A percentile compares a stretch with the other conserved stretches of the same genome.
Evolutionary conservation across 2,797 vertebrate species (phyloP).

Genomic region (Protonibea diacanthus): DNA sequence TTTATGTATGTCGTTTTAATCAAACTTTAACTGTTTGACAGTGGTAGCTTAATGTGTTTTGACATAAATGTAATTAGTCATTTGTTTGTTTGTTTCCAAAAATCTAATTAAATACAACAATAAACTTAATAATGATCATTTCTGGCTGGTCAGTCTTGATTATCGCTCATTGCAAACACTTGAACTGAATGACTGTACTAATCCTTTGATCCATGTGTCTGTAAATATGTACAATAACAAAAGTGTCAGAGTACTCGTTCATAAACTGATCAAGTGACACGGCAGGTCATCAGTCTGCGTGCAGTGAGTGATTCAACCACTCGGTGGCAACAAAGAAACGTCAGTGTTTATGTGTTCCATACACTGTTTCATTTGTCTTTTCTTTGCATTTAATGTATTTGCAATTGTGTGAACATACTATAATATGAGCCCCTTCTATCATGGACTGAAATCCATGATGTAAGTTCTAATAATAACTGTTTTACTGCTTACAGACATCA

Average conservation of each 20-base stretch:
- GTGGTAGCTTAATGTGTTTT: not conserved
- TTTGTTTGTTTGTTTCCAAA: not conserved
- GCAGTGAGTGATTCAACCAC: conserved; percentile 38
- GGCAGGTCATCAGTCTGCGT: not conserved
- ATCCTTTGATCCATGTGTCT: too few relatives aligned
- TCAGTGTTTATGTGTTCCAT: not conserved
- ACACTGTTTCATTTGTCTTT: not conserved
- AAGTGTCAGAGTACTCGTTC: not conserved
- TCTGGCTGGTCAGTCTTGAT: too few relatives aligned
- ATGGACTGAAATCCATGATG: not conserved
- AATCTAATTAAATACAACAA: not conserved
- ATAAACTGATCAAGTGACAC: too few relatives aligned
- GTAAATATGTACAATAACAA: not conserved
- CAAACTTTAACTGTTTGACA: not conserved
- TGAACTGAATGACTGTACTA: too few relatives aligned
- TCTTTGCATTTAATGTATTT: not conserved
- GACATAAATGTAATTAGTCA: not conserved
- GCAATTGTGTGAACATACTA: not conserved
- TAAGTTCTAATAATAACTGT: not conserved
- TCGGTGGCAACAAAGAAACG: conserved; percentile 44
- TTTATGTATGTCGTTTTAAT: not conserved
- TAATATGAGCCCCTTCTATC: too few relatives aligned
- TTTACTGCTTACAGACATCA: not conserved
- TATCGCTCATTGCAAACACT: too few relatives aligned
- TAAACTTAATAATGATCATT: not conserved